Conservation (phyloP, 2,113 vertebrate species). For the Chlorocebus sabaeus region DNA sequence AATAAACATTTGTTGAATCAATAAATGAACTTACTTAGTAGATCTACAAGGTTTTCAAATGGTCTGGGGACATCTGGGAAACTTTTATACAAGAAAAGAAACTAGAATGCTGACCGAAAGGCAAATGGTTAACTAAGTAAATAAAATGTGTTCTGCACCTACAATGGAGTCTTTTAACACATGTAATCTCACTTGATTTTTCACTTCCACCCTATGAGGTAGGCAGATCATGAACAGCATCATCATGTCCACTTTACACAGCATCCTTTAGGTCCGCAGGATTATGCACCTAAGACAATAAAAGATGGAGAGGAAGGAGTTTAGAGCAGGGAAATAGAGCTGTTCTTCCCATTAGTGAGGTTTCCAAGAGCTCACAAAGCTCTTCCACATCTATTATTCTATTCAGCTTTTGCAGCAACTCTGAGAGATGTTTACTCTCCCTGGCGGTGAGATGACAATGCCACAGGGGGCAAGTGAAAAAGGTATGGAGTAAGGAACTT, state of each 20-base stretch:
- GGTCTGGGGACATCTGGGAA: neutral
- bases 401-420: neutral
- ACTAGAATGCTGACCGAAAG: neutral
- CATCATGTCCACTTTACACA: neutral
- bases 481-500: rapidly evolving
- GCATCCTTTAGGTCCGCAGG: neutral
- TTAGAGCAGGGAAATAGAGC: neutral
- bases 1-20: neutral
- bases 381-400: neutral
- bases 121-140: neutral
- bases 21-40: neutral
- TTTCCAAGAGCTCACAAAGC: neutral
- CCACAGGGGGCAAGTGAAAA: neutral
- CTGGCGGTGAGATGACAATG: rapidly evolving
- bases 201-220: neutral
- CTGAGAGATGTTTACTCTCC: neutral
- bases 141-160: neutral
- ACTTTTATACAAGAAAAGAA: neutral
- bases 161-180: neutral
- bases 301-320: neutral
- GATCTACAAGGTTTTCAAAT: neutral
- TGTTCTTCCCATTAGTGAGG: no score
- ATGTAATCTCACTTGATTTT: neutral
- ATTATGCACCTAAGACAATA: neutral
- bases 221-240: neutral